Evolutionary conservation across 2,888 invertebrate genomes (phyloP), one percentile per base, ranked within the genome.

Genomic region (Geotrupes spiniger): DNA sequence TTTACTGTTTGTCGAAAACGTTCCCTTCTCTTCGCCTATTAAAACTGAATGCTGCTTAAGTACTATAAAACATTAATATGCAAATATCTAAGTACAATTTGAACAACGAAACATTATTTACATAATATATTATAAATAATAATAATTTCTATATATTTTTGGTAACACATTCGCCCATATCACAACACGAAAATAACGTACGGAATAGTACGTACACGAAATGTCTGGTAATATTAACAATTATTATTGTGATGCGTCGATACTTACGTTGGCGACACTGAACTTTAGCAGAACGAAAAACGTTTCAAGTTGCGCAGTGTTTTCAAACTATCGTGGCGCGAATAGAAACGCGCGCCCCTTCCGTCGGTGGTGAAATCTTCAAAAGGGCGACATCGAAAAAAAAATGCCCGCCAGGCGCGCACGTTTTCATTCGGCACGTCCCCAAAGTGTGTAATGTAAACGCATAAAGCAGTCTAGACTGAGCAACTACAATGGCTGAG

Each of bases 101-200:
- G 59, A 58, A 59, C 62, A 65, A 65, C 63, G 52, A 63, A 69
- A 68, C 52, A 51, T 59, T 68, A 68, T 69, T 60, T 69, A 68
- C 69, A 68, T 57, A 61, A 63, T 59, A 60, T 63, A 59, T 58
- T 51, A 59, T 53, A 58, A 55, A 60, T 59, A 52, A 58, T 2
- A 53, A 56, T 51, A 51, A 56, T 50, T 49, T 36, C 49, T 57
- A 60, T 56, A 49, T 57, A 59, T 56, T 48, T 58, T 52, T 26
- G 10, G 42, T 50, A 58, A 65, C 65, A 64, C 64, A 64, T 61
- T 67, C 66, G 62, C 61, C 60, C 62, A 66, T 68, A 68, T 70
- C 70, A 69, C 69, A 70, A 69, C 68, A 65, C 63, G 64, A 64
- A 56, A 53, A 63, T 63, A 62, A 55, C 53, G 54, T 57, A 59